Evolutionary conservation across 2,113 vertebrate genomes (phyloP).

Genomic region (Limanda limanda): DNA sequence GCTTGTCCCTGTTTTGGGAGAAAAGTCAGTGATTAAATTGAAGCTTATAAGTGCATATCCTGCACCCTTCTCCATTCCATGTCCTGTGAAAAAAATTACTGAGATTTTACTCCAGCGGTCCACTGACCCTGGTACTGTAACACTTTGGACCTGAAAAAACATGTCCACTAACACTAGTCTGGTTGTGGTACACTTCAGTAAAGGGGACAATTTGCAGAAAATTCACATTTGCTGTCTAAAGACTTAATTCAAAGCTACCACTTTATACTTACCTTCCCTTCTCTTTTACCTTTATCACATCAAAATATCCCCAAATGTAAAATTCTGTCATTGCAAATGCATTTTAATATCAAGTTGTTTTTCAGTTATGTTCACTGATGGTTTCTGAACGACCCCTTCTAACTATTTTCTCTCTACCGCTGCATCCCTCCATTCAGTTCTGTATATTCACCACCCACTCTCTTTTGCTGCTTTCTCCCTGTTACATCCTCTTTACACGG

Average conservation of each 20-base stretch:
- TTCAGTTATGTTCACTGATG: too few species aligned
- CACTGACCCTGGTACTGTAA: constrained; percentile 6
- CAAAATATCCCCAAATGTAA: too few species aligned
- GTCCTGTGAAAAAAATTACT: constrained; percentile 31
- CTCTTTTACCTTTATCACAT: too few species aligned
- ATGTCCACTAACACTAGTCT: neutral
- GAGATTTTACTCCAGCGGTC: constrained; percentile 19
- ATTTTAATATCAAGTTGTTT: too few species aligned
- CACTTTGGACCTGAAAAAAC: constrained; percentile 7
- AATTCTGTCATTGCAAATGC: too few species aligned
- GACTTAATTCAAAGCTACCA: neutral
- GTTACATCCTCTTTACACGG: constrained; percentile 24
- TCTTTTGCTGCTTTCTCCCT: neutral
- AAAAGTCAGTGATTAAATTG: constrained; percentile 48
- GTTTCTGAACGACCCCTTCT: neutral
- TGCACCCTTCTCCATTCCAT: neutral
- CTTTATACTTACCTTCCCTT: neutral
- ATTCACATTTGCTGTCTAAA: neutral
- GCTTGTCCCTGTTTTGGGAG: constrained; percentile 50
- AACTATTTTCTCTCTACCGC: neutral
- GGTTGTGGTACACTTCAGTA: neutral
- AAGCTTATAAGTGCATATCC: constrained; percentile 17
- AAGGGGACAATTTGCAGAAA: constrained; percentile 4
- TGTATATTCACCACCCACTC: constrained; percentile 18
- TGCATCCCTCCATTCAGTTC: neutral